Percentiles rank a stretch among this genome's conserved stretches.
These are phyloP conservation scores for Drosophila vallismaia DNA, from an alignment of 2,888 invertebrate genomes.

Conservation along the genomic window DNA sequence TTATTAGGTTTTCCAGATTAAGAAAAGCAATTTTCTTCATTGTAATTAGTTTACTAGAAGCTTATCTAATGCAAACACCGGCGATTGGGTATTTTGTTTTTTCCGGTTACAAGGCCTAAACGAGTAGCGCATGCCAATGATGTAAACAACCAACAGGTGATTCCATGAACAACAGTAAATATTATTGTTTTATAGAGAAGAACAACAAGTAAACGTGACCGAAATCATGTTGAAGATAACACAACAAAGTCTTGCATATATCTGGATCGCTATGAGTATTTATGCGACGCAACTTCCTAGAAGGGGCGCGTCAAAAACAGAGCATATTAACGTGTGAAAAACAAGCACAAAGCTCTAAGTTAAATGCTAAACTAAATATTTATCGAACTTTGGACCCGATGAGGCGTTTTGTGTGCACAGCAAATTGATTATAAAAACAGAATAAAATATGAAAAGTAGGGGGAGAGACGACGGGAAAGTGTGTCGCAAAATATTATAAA, in stretches of 20 bases:
- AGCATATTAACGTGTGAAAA: conserved; percentile 11
- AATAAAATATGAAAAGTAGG: conserved; percentile 12
- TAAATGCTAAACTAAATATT: conserved; percentile 5
- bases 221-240: conserved; percentile 44
- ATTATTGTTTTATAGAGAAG: conserved; percentile 34
- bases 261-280: conserved; percentile 11
- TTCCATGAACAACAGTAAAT: conserved; percentile 17
- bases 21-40: not conserved
- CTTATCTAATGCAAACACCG: conserved; percentile 26
- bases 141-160: conserved; percentile 54
- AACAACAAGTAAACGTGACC: conserved; percentile 52
- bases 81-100: conserved; percentile 4
- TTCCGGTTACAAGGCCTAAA: conserved; percentile 25
- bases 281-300: conserved; percentile 13
- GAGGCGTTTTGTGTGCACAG: conserved; percentile 27
- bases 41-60: conserved; percentile 7
- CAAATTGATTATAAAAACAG: conserved; percentile 40
- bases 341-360: conserved; percentile 26
- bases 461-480: not conserved
- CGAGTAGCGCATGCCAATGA: conserved; percentile 8
- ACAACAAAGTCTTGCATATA: conserved; percentile 1
- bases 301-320: conserved; percentile 30
- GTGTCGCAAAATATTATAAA: conserved; percentile 24
- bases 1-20: not conserved
- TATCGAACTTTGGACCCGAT: conserved; percentile 55